Conservation (phyloP, 2,113 vertebrate genomes). For the Bos indicus region DNA sequence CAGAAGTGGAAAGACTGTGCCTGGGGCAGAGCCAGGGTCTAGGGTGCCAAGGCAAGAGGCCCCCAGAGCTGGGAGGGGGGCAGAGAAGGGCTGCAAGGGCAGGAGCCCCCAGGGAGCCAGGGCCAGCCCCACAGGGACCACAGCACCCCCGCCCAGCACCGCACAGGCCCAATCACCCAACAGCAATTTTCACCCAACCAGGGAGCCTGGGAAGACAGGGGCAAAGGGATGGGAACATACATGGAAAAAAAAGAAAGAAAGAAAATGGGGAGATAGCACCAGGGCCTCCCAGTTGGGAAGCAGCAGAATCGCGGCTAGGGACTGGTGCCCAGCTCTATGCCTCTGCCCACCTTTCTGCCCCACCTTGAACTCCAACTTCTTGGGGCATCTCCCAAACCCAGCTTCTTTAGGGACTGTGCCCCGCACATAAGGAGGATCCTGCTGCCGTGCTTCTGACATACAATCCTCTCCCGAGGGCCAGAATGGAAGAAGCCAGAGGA, state of each 20-base stretch:
- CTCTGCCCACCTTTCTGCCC: too few species aligned
- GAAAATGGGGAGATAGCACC: not conserved
- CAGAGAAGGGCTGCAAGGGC: not conserved
- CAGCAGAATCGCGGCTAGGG: not conserved
- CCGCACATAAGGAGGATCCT: not conserved
- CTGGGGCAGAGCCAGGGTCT: not conserved
- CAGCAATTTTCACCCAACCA: not conserved
- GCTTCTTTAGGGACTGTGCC: not conserved
- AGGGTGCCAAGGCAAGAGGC: not conserved
- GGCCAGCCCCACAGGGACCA: too few species aligned
- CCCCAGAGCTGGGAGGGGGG: not conserved
- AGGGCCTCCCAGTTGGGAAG: not conserved
- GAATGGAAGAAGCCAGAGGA: not conserved
- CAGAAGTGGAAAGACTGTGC: not conserved
- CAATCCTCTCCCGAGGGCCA: not conserved
- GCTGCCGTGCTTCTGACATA: not conserved
- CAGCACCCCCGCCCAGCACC: accelerated
- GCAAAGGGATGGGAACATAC: too few species aligned
- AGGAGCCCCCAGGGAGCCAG: not conserved
- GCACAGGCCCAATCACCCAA: accelerated
- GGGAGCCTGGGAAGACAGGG: not conserved
- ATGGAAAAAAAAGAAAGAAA: too few species aligned
- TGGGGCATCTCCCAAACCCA: not conserved
- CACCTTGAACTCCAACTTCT: not conserved
- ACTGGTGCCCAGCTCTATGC: too few species aligned